phyloP scores from a whole-genome alignment of 2,113 vertebrate species.

The Tonatia bakeri region DNA sequence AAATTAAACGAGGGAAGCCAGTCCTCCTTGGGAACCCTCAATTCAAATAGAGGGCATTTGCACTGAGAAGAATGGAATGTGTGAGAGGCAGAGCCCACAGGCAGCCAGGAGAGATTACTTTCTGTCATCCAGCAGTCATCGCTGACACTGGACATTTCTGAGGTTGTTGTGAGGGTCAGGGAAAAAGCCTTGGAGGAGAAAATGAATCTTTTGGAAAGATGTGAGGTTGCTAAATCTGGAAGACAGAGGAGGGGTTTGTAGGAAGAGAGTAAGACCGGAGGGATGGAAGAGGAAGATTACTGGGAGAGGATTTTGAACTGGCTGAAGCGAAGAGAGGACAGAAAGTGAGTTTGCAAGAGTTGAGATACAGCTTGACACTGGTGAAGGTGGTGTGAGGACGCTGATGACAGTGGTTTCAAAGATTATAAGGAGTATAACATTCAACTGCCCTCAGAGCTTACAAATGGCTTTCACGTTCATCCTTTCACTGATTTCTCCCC shows the following conservation, averaged over 20 bases:
- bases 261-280: background rate
- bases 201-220: constrained; percentile 41
- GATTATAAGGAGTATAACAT: background rate
- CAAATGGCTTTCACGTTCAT: background rate
- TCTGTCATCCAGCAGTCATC: background rate
- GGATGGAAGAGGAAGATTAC: background rate
- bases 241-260: background rate
- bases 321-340: background rate
- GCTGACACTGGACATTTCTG: background rate
- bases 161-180: constrained; percentile 43
- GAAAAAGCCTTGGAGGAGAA: constrained; percentile 47
- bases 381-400: background rate
- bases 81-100: background rate
- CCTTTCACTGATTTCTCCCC: background rate
- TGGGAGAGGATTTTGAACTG: background rate
- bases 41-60: background rate
- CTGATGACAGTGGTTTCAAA: background rate
- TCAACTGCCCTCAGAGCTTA: background rate
- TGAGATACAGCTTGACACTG: background rate
- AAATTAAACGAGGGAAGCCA: background rate
- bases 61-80: background rate
- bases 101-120: background rate
- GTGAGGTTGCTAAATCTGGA: constrained; percentile 1
- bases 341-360: background rate
- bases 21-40: background rate